Conservation (phyloP, 2,797 vertebrate genomes). For the Periparus ater region DNA sequence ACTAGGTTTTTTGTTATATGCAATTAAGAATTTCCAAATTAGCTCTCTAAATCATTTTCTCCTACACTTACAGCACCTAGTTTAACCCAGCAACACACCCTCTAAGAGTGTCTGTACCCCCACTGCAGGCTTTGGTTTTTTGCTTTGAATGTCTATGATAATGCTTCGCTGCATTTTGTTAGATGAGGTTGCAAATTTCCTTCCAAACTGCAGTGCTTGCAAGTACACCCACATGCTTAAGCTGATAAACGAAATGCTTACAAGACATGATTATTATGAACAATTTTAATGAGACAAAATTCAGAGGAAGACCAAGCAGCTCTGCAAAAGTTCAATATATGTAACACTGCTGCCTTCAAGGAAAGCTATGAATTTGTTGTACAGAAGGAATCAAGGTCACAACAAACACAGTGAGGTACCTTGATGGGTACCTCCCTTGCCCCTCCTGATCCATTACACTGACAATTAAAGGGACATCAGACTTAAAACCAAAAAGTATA, state of each 20-base stretch:
- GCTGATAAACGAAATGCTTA: slow-evolving; percentile 9
- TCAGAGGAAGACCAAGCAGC: background rate
- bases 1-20: background rate
- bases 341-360: background rate
- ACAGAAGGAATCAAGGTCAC: background rate
- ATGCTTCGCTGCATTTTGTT: background rate
- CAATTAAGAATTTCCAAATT: background rate
- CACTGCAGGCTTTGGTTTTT: background rate
- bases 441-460: background rate
- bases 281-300: background rate
- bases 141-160: background rate
- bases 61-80: background rate
- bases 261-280: background rate
- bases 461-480: background rate
- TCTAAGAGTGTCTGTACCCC: background rate
- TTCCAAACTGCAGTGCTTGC: slow-evolving; percentile 17
- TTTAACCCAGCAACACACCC: background rate
- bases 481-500: background rate
- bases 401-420: background rate
- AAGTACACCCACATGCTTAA: background rate
- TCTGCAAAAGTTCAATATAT: background rate
- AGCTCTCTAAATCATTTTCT: background rate
- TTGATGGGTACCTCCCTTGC: background rate
- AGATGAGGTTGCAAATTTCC: slow-evolving; percentile 4
- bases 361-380: background rate